Evolutionary conservation across 2,113 vertebrate genomes (phyloP), one percentile per base, ranked within the genome.

Genomic region (Gallinago paraguaiae): DNA sequence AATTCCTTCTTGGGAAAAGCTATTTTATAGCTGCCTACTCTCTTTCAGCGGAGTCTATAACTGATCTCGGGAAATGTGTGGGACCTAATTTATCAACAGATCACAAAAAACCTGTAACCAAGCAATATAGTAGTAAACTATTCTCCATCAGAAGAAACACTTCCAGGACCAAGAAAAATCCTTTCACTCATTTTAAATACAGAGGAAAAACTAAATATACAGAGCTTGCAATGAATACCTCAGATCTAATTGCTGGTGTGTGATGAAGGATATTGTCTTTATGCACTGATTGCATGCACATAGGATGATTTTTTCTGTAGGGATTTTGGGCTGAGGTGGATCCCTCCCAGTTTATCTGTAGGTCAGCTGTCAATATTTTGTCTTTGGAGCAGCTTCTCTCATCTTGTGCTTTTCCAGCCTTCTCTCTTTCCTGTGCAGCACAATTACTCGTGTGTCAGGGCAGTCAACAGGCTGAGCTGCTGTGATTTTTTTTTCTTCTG

Each of bases 401-500:
- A 45, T 69, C 41, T 72, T 86, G 77, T 43, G 28, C 51, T 76
- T 95, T 93, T 80, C 30, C 63, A 93, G 81, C 37, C 67, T 89
- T 82, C 57, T 72, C 11, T 84, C n/a, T 86, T 91, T 79, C 37
- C 37, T 59, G 46, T 74, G 64, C n/a, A 86, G 78, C 63, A 57
- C 53, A 75, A 92, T 93, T 93, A 91, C 13, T 68, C 3, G 0
- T 76, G 54, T 77, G 59, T 80, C 91, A 89, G 67, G 50, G 86
- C 54, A 95, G 78, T 94, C 96, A 97, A 94, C 94, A 84, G 93
- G 74, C 91, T 80, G 77, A 94, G 67, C 53, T 8, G 9, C 70
- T 46, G 77, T 15, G 54, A 91, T 92, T 93, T 95, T 95, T 92
- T 95, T 90, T 95, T 92, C 94, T 90, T 39, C 86, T 45, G 31